These are phyloP conservation scores for Prochilodus magdalenae DNA, from an alignment of 2,113 vertebrate genomes.

Conservation along the genomic window DNA sequence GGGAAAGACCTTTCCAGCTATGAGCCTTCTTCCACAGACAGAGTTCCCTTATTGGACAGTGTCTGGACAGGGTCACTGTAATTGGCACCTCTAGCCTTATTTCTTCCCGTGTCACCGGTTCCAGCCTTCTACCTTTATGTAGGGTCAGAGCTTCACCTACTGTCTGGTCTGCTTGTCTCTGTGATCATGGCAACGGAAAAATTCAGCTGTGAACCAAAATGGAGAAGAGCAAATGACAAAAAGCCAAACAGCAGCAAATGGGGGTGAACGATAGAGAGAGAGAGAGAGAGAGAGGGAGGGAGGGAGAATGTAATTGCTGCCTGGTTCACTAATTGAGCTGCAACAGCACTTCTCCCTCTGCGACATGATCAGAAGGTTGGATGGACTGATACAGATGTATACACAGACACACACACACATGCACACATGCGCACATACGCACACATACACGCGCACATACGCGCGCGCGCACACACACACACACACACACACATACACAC, in stretches of 20 bases:
- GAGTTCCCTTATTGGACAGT: background rate
- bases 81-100: background rate
- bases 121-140: background rate
- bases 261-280: background rate
- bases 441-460: constrained; percentile 27
- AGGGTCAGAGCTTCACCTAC: background rate
- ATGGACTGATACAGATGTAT: constrained; percentile 62
- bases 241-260: background rate
- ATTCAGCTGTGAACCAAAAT: background rate
- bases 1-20: background rate
- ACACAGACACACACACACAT: background rate
- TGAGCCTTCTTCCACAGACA: background rate
- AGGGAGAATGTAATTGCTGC: constrained; percentile 46
- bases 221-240: background rate
- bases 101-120: background rate
- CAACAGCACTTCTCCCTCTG: constrained; percentile 63
- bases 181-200: background rate
- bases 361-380: constrained; percentile 55
- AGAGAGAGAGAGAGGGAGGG: constrained; percentile 5
- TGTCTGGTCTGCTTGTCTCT: background rate
- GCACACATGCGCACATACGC: constrained; percentile 1
- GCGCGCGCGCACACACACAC: constrained; percentile 10
- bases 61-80: background rate
- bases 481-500: constrained; percentile 23
- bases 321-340: constrained; percentile 68